phyloP scores from a whole-genome alignment of 1,140 invertebrate species.

The Pinna nobilis region DNA sequence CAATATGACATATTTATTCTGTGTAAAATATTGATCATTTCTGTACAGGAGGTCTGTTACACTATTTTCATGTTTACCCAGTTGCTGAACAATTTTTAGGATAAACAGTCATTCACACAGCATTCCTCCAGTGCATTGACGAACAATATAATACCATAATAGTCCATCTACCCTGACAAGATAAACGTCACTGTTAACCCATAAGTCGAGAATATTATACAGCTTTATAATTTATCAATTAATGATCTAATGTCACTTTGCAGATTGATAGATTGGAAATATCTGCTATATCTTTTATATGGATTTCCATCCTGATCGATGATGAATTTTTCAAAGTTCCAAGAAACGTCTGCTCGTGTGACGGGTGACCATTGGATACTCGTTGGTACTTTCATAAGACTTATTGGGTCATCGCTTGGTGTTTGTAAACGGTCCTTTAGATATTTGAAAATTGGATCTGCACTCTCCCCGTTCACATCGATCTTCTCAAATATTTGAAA shows the following conservation, averaged over 20 bases:
- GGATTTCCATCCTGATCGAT: conserved; percentile 70
- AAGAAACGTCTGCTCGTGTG: conserved; percentile 57
- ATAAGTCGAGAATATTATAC: not conserved
- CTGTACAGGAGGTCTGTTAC: too few species aligned
- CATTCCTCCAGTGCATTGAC: too few species aligned
- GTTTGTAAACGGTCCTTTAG: conserved; percentile 76
- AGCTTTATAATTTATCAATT: conserved; percentile 42
- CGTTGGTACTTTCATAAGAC: conserved; percentile 50
- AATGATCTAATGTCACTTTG: conserved; percentile 64
- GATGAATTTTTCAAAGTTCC: conserved; percentile 69
- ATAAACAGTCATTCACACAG: too few species aligned
- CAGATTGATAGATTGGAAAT: conserved; percentile 62
- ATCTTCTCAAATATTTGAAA: conserved; percentile 77
- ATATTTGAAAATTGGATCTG: conserved; percentile 78
- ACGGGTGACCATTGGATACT: conserved; percentile 63
- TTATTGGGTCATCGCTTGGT: conserved; percentile 56
- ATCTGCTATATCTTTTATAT: conserved; percentile 75
- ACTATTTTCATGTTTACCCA: too few species aligned
- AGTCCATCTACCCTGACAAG: too few species aligned
- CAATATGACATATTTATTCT: too few species aligned
- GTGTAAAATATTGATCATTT: too few species aligned
- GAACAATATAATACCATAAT: too few species aligned
- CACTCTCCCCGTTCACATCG: conserved; percentile 79
- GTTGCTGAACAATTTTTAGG: too few species aligned
- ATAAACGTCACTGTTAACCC: too few species aligned